Evolutionary conservation across 2,113 vertebrate genomes (phyloP), one percentile per base, ranked within the genome.

Genomic region (Camelus bactrianus): DNA sequence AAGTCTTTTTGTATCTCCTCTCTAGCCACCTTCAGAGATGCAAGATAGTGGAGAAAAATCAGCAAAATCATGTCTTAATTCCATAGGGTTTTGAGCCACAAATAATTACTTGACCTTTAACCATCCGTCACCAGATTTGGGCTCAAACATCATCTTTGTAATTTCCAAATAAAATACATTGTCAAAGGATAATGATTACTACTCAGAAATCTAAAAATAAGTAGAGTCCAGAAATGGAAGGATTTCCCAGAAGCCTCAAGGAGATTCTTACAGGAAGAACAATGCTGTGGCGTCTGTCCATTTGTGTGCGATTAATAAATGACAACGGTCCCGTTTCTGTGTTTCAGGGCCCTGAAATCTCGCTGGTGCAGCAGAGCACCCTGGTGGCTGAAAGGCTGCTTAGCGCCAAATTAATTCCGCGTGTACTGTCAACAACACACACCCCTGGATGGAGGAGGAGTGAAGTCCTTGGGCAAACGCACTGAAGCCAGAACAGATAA

Each of bases 81-180:
- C 38, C 54, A 46, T 0, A 60, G 56, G 28, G 32, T 75, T 95
- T 79, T 76, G n/a, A 87, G 84, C 38, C 38, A 58, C 35, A 70
- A 42, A 11, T 15, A 26, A 58, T 60, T 64, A 77, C 26, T 38
- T 87, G 73, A 67, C 24, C 86, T 82, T 58, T 62, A 58, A 52
- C 73, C 56, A 65, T 2, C 22, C 22, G 48, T 24, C 22, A 42
- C 35, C 75, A 75, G 86, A 46, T 28, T 50, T 79, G 73, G 54
- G 26, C 52, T 95, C 91, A 42, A 79, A 56, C 2, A 82, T 6
- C 38, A 48, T 58, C 67, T 82, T 4, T 30, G 2, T 90, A 64
- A 64, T 69, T 90, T 93, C 46, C 28, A 92, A 87, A 80, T 50
- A 90, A 86, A 84, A 79, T 5, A n/a, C 48, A 82, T 48, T 35